Evolutionary conservation across 2,888 invertebrate species (phyloP).

Genomic region (Amitus sp.): DNA sequence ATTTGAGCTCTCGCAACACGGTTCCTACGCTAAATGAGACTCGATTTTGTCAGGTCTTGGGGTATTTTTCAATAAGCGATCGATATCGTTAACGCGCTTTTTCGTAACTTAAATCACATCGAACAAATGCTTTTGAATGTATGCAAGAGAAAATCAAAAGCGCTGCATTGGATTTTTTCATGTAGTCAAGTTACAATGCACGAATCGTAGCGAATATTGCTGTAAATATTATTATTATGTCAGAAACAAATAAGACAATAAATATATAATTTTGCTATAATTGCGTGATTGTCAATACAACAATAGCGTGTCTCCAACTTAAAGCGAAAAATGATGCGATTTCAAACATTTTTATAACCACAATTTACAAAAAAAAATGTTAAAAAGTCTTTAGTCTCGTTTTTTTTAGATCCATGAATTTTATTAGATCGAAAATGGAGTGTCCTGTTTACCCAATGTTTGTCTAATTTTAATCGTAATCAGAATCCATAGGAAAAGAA

Average conservation of each 20-base stretch:
- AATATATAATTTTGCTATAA: slow-evolving; percentile 63
- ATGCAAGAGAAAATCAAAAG: slow-evolving; percentile 43
- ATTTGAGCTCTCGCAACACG: slow-evolving; percentile 35
- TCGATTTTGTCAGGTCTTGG: slow-evolving; percentile 31
- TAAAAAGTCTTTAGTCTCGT: no score
- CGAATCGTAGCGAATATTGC: slow-evolving; percentile 58
- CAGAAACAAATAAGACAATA: slow-evolving; percentile 62
- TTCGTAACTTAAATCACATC: slow-evolving; percentile 38
- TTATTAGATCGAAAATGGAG: no score
- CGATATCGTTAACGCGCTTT: slow-evolving; percentile 15
- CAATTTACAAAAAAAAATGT: no score
- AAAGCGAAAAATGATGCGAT: no score
- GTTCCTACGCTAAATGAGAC: slow-evolving; percentile 34
- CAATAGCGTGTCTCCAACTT: no score
- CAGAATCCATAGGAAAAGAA: no score
- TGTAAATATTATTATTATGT: slow-evolving; percentile 54
- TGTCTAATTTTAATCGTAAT: no score
- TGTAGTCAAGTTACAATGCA: slow-evolving; percentile 41
- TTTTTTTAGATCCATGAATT: no score
- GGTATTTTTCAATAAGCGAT: slow-evolving; percentile 31
- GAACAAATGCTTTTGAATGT: slow-evolving; percentile 56
- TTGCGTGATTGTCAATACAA: slow-evolving; percentile 15
- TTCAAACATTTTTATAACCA: no score
- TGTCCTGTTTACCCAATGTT: no score
- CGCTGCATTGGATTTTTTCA: slow-evolving; percentile 41